Evolutionary conservation across 2,113 vertebrate species (phyloP).

Genomic region (Castor canadensis): DNA sequence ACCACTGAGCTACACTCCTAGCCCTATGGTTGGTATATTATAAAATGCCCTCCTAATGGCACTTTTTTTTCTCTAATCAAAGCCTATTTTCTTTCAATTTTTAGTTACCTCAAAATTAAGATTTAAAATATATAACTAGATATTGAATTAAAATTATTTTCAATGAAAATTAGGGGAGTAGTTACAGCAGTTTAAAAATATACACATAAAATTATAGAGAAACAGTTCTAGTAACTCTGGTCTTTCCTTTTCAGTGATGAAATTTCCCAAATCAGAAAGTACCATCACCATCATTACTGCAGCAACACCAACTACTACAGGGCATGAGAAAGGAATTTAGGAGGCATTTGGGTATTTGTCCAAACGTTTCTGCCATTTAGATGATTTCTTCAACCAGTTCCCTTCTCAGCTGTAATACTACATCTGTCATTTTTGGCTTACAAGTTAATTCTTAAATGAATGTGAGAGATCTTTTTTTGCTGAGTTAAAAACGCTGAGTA

Average conservation of each 20-base stretch:
- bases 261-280: conserved; percentile 39
- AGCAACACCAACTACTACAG: conserved; percentile 37
- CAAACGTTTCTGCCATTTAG: conserved; percentile 78
- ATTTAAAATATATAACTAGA: background rate
- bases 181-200: conserved; percentile 37
- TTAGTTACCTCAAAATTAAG: background rate
- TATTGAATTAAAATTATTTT: background rate
- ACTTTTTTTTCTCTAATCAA: conserved; percentile 21
- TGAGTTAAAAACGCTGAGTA: conserved; percentile 90
- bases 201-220: background rate
- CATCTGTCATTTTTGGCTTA: conserved; percentile 94
- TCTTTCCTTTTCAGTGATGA: background rate
- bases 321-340: conserved; percentile 61
- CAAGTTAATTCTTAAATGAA: conserved; percentile 86
- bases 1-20: no score
- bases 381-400: conserved; percentile 85
- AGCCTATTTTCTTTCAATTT: background rate
- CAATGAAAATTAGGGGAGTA: conserved; percentile 12
- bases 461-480: conserved; percentile 85
- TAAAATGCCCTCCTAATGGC: no score
- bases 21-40: no score
- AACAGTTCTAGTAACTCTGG: background rate
- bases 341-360: conserved; percentile 70
- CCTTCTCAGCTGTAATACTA: conserved; percentile 89
- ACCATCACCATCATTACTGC: background rate